A percentile compares a stretch with the other conserved stretches of the same genome.
These are phyloP conservation scores for Zophobas morio DNA, from an alignment of 1,140 invertebrate species.

Conservation along the genomic window DNA sequence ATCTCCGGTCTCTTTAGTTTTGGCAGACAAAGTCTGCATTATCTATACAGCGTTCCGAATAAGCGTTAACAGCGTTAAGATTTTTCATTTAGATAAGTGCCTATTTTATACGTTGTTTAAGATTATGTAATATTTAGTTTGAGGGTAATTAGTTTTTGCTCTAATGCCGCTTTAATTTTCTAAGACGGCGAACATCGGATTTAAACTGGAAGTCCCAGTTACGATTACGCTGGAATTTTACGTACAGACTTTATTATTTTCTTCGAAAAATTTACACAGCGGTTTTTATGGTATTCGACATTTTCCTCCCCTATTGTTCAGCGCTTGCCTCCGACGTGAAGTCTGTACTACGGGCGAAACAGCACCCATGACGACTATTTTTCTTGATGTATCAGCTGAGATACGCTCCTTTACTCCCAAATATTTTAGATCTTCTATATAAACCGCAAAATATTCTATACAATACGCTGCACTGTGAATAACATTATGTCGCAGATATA, in stretches of 20 bases:
- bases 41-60: slow-evolving; percentile 26
- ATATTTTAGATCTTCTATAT: slow-evolving; percentile 53
- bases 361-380: slow-evolving; percentile 52
- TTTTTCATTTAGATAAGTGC: slow-evolving; percentile 47
- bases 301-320: slow-evolving; percentile 48
- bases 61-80: slow-evolving; percentile 46
- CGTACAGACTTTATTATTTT: slow-evolving; percentile 32
- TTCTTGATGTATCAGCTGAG: slow-evolving; percentile 54
- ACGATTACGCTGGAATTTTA: slow-evolving; percentile 12
- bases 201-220: slow-evolving; percentile 11
- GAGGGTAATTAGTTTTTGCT: slow-evolving; percentile 45
- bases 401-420: slow-evolving; percentile 50
- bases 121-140: slow-evolving; percentile 47
- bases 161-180: slow-evolving; percentile 45
- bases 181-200: slow-evolving; percentile 37
- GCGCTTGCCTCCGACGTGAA: slow-evolving; percentile 47
- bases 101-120: slow-evolving; percentile 44
- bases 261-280: slow-evolving; percentile 35
- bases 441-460: slow-evolving; percentile 46
- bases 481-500: slow-evolving; percentile 37
- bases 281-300: slow-evolving; percentile 49
- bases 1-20: slow-evolving; percentile 32
- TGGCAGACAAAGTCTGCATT: slow-evolving; percentile 40
- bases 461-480: slow-evolving; percentile 33
- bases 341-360: slow-evolving; percentile 48